Conservation (phyloP, 2,113 vertebrate genomes). For the Boulengeromyrus knoepffleri region DNA sequence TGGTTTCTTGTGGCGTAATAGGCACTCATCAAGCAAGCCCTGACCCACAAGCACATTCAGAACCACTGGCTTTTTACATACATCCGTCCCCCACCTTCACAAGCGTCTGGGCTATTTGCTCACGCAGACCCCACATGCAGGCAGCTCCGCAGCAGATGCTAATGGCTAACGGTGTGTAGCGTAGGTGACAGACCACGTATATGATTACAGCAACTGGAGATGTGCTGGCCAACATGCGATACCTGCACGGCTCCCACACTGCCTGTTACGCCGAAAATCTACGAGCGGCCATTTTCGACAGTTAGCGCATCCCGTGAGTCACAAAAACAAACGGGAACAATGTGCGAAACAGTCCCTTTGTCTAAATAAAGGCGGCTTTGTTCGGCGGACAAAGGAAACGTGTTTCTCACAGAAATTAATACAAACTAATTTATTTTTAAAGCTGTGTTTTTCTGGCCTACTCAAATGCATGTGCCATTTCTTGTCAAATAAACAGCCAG, state of each 20-base stretch:
- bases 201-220: slow-evolving; percentile 10
- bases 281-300: background rate
- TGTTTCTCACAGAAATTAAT: background rate
- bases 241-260: background rate
- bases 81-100: background rate
- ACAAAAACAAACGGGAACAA: background rate
- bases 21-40: background rate
- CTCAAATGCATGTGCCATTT: background rate
- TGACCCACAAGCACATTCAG: background rate
- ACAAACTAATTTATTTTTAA: slow-evolving; percentile 11
- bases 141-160: background rate
- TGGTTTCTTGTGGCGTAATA: background rate
- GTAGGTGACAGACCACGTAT: background rate
- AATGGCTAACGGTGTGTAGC: background rate
- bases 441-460: background rate
- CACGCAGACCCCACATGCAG: background rate
- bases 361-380: background rate
- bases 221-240: background rate
- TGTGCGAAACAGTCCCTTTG: background rate
- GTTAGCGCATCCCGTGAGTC: background rate
- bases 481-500: background rate
- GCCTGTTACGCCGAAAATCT: background rate
- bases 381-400: background rate
- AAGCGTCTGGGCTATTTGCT: background rate
- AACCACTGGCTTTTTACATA: background rate